Evolutionary conservation across 2,888 invertebrate genomes (phyloP).

Genomic region (Frankliniella intonsa): DNA sequence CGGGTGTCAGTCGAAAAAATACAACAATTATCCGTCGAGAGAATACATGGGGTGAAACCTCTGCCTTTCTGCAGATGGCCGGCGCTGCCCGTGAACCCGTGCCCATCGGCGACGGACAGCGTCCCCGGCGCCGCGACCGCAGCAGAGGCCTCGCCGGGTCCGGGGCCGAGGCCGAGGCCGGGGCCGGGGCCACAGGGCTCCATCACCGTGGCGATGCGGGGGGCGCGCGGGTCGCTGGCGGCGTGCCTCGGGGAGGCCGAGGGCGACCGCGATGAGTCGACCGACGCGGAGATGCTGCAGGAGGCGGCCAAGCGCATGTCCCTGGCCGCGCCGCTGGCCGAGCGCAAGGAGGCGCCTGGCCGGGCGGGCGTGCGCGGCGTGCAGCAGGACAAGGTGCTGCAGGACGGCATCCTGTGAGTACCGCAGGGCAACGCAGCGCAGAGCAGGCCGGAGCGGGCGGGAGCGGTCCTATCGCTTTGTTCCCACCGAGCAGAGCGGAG

Average conservation of each 20-base stretch:
- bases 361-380: neutral
- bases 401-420: slow-evolving; percentile 16
- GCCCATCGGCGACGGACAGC: neutral
- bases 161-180: neutral
- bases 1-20: no score
- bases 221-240: neutral
- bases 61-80: neutral
- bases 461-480: no score
- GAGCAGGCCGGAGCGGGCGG: no score
- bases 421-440: no score
- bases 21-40: no score
- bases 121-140: neutral
- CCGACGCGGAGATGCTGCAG: neutral
- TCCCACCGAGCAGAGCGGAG: no score
- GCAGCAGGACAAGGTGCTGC: slow-evolving; percentile 7
- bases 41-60: neutral
- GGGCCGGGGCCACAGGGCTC: neutral
- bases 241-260: slow-evolving; percentile 11
- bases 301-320: slow-evolving; percentile 23
- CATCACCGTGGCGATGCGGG: neutral
- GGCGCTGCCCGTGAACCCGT: neutral
- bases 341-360: neutral
- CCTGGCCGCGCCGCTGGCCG: slow-evolving; percentile 7
- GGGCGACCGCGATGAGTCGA: slow-evolving; percentile 7
- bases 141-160: neutral